Evolutionary conservation across 2,888 invertebrate genomes (phyloP), one percentile per base, ranked within the genome.

Genomic region (Criorhina ranunculi): DNA sequence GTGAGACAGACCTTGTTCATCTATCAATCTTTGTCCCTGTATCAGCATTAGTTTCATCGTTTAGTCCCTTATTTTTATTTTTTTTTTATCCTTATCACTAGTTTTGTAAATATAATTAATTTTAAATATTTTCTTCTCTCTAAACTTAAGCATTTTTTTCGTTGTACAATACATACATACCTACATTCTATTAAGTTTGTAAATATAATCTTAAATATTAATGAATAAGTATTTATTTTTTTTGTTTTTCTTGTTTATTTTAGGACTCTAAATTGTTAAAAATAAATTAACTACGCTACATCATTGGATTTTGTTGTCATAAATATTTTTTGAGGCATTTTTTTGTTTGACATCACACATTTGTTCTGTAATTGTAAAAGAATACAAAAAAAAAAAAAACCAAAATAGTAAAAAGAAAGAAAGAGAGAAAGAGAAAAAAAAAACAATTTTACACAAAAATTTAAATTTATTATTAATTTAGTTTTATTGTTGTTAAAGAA

Each of bases 341-440:
- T 89, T 87, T 87, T 88, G 88, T 82, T 88, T 87, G 91, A 87
- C 90, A 91, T 91, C 91, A 91, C 90, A 91, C 91, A 91, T 91
- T 90, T 89, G 91, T 91, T 90, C 91, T 91, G 90, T 72, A 90
- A 89, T 80, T 86, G 69, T 69, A 60, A 66, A 37, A 73, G 75
- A 76, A 87, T 72, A 83, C 59, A 77, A 53, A 66, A 67, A 76
- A 81, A 78, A 67, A 78, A 83, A 78, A 87, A 62, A n/a, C n/a
- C n/a, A n/a, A n/a, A n/a, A n/a, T n/a, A n/a, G n/a, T n/a, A 87
- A 86, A 82, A 62, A 86, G 57, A 87, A 86, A 83, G 55, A 69
- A 62, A 77, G 81, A 19, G 77, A 75, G 77, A 78, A 64, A 85
- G 76, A 44, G 51, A 76, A 9, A 85, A 51, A 75, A 40, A 9